These are phyloP conservation scores for Hypena proboscidalis DNA, from an alignment of 2,888 invertebrate genomes.

Conservation along the genomic window DNA sequence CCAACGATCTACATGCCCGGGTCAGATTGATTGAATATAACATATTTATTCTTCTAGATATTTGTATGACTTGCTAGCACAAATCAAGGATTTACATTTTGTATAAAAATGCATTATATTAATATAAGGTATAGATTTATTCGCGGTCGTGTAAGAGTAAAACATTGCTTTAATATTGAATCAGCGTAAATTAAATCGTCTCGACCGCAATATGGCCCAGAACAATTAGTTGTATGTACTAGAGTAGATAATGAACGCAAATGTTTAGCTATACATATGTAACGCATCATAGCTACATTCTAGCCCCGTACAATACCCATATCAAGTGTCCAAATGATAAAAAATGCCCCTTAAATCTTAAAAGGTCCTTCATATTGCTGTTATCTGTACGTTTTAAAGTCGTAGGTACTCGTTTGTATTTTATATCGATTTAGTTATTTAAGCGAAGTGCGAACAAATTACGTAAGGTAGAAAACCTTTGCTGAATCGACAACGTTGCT, in stretches of 20 bases:
- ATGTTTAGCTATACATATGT: constrained; percentile 11
- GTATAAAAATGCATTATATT: constrained; percentile 19
- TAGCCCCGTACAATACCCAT: constrained; percentile 7
- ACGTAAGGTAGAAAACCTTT: constrained; percentile 2
- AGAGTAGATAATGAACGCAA: constrained; percentile 17
- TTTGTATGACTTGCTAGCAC: constrained; percentile 17
- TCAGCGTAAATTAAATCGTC: constrained; percentile 10
- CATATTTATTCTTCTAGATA: constrained; percentile 15
- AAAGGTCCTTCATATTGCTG: constrained; percentile 49
- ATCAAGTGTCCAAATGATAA: constrained; percentile 58
- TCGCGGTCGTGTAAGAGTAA: constrained; percentile 23
- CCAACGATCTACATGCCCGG: constrained; percentile 8
- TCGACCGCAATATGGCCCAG: constrained; percentile 9
- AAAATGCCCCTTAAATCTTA: constrained; percentile 66
- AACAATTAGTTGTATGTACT: constrained; percentile 9
- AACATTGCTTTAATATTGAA: constrained; percentile 15
- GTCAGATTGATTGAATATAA: constrained; percentile 7
- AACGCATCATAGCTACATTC: constrained; percentile 10
- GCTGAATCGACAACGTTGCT: neutral
- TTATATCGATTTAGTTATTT: constrained; percentile 44
- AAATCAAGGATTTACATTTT: constrained; percentile 10
- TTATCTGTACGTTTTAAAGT: constrained; percentile 15
- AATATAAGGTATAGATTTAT: constrained; percentile 25
- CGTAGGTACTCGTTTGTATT: constrained; percentile 43
- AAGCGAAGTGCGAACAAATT: constrained; percentile 35